Base-by-base conservation (phyloP, 2,113 vertebrate genomes). In the Siphamia tubifer region DNA sequence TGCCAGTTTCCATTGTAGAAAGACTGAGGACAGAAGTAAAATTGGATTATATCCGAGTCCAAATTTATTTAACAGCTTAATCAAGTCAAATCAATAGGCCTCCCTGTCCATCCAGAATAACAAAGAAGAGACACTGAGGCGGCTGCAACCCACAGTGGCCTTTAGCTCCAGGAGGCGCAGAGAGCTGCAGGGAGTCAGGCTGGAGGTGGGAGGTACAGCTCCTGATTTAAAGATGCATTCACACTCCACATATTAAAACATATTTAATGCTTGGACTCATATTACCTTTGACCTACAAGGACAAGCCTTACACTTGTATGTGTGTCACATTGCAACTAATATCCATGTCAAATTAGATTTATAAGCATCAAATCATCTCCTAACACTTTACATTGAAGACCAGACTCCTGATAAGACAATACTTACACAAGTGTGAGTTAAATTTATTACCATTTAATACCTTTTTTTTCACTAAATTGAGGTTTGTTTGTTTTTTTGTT, bases 41-140 rank as follows among this genome's bases (percentile, higher is more conserved):
- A 81, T 78, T 72, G 61, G 60, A 76, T 74, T 61, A 76, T 3
- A 19, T 57, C 71, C 44, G 43, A 74, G 40, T 74, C 58, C 11
- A 76, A 78, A 85, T 82, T 75, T 68, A 87, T 80, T 83, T 78
- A 85, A 87, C 78, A 78, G 73, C 80, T 83, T 75, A 83, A 77
- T 83, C 80, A 77, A 79, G 74, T 66, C 57, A 55, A 82, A 89
- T 84, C 84, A 82, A 89, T 82, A 68, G 27, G 45, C 69, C 54
- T 16, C 34, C 47, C 3, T 43, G 36, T 61, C 68, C 28, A 21
- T 38, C 20, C 53, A 35, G 82, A 87, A 84, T 79, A 55, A 47
- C 60, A 65, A 77, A 68, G 57, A 30, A 13, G 55, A 39, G 19
- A 48, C 52, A 1, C 40, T 0, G n/a, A 64, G 20, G 35, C 0